A percentile compares a stretch with the other conserved stretches of the same genome.
Conservation (phyloP, 2,888 invertebrate genomes). For the Tachystola acroxantha region DNA sequence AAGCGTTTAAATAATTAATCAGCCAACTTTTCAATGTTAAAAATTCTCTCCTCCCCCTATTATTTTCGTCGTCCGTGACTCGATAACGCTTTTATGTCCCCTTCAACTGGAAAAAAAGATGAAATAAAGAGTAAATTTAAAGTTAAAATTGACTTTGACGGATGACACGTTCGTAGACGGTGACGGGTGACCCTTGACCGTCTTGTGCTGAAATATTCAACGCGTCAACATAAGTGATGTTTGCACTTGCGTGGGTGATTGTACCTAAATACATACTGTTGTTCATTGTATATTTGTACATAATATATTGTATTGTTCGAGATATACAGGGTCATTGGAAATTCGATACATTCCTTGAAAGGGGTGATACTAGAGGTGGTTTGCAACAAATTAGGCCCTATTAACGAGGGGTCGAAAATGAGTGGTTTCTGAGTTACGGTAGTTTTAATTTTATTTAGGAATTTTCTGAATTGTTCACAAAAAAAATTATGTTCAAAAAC, state of each 20-base stretch:
- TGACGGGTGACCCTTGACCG: slow-evolving; percentile 59
- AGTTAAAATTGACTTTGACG: slow-evolving; percentile 73
- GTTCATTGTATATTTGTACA: too few relatives aligned
- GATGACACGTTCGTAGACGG: slow-evolving; percentile 45
- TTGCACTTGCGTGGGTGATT: slow-evolving; percentile 20
- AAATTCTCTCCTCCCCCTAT: slow-evolving; percentile 43
- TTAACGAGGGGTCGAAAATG: too few relatives aligned
- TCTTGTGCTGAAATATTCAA: slow-evolving; percentile 68
- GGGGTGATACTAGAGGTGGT: too few relatives aligned
- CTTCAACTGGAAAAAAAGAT: slow-evolving; percentile 47
- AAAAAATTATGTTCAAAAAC: too few relatives aligned
- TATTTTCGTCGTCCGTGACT: slow-evolving; percentile 58
- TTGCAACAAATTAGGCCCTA: too few relatives aligned
- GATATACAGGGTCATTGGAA: too few relatives aligned
- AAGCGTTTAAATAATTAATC: slow-evolving; percentile 51
- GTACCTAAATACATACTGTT: slow-evolving; percentile 5
- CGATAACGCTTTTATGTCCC: slow-evolving; percentile 67
- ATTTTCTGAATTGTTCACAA: too few relatives aligned
- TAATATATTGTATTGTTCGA: too few relatives aligned
- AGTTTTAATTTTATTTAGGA: too few relatives aligned
- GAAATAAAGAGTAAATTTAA: slow-evolving; percentile 65
- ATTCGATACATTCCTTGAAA: too few relatives aligned
- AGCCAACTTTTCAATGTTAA: slow-evolving; percentile 58
- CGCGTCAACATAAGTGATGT: slow-evolving; percentile 44
- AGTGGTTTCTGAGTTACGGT: too few relatives aligned